phyloP scores from a whole-genome alignment of 2,888 invertebrate species.

The Eristalis intricaria region DNA sequence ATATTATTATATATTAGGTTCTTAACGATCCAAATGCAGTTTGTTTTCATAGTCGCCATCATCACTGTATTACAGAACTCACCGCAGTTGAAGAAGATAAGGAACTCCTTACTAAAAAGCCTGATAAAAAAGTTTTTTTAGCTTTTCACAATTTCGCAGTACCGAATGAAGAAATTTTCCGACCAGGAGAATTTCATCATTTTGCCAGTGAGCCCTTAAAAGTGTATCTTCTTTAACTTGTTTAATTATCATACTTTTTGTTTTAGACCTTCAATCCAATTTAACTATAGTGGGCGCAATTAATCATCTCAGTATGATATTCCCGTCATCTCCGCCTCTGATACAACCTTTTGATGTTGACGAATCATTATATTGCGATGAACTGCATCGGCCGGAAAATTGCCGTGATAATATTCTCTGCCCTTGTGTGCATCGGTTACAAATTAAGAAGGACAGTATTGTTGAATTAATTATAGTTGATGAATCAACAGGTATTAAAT shows the following conservation, averaged over 20 bases:
- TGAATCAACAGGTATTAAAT: constrained; percentile 76
- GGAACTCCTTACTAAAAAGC: constrained; percentile 63
- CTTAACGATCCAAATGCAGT: constrained; percentile 75
- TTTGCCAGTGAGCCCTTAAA: constrained; percentile 75
- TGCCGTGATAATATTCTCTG: constrained; percentile 73
- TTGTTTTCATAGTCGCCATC: constrained; percentile 63
- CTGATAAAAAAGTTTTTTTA: constrained; percentile 75
- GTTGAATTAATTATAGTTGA: constrained; percentile 79
- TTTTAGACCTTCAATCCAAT: constrained; percentile 73
- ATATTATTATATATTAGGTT: constrained; percentile 44
- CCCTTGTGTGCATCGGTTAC: constrained; percentile 75
- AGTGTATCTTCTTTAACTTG: neutral
- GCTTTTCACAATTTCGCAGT: constrained; percentile 75
- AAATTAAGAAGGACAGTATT: constrained; percentile 74
- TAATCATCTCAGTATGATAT: constrained; percentile 89
- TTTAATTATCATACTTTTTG: neutral
- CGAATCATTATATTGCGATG: constrained; percentile 76
- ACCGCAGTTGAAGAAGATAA: constrained; percentile 65
- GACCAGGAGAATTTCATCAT: constrained; percentile 73
- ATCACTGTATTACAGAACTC: constrained; percentile 74
- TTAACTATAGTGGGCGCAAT: constrained; percentile 82
- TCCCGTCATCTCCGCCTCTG: constrained; percentile 89
- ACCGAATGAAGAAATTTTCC: constrained; percentile 74
- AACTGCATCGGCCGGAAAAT: constrained; percentile 66
- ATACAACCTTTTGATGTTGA: constrained; percentile 83